Evolutionary conservation across 2,797 vertebrate genomes (phyloP), one percentile per base, ranked within the genome.

Genomic region (Danio kyathit): DNA sequence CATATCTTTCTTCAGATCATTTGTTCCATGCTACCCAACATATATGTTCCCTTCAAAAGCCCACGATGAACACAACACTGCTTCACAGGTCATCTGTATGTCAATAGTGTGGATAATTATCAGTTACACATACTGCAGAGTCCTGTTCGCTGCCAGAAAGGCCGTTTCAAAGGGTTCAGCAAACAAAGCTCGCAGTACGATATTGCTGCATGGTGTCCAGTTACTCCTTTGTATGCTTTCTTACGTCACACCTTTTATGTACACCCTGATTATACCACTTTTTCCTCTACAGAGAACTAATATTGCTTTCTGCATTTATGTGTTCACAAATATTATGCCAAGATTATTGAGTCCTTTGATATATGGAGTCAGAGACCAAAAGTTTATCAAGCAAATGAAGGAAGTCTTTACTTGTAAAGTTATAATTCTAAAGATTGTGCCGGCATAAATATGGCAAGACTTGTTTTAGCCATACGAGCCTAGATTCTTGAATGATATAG

Each of bases 321-420:
- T 73, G 38, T 7, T 89, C 0, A 65, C 64, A 73, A 87, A 79
- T 6, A 46, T 92, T 29, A 57, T 90, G 2, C 91, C 89, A 0
- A 85, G 89, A 40, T 78, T 91, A 69, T 81, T 93, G 64, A 91
- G 89, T 19, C 89, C 89, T 0, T 79, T 91, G 73, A 89, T 92
- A 73, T 91, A 93, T 8, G 89, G 91, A 1, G 8, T 85, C 56
- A 41, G 90, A 75, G 90, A 93, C 82, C 79, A 88, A 82, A 88
- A 65, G 61, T 86, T 92, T 83, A 66, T 61, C 6, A 83, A 74
- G 6, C 56, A 83, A 19, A 51, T 92, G 16, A 85, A 76, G 51
- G 48, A 57, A 48, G 51, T 75, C 61, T 84, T 88, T 61, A 38
- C 60, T 57, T 79, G 66, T 19, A 84, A 16, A 57, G 7, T 54